Percentiles rank a stretch among this genome's conserved stretches.
Conservation (phyloP, 2,888 invertebrate species). For the Danaus chrysippus region DNA sequence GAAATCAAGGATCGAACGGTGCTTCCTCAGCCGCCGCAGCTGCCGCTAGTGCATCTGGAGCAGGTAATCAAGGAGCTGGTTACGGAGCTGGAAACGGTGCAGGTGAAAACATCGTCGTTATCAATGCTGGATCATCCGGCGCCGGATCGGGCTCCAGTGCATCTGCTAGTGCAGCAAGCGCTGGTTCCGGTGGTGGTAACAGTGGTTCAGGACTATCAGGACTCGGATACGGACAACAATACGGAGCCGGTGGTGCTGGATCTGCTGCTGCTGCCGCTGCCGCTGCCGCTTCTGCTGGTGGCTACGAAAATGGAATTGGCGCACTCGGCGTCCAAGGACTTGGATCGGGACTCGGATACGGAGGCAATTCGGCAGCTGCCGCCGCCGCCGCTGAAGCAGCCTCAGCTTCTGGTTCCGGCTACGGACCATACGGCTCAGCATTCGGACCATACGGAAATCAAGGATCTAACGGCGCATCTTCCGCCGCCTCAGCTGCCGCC, state of each 20-base stretch:
- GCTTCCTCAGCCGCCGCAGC: conserved; percentile 19
- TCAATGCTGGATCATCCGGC: conserved; percentile 10
- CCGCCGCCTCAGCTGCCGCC: conserved; percentile 13
- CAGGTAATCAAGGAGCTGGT: conserved; percentile 1
- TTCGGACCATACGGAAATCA: not conserved
- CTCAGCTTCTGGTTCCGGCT: not conserved
- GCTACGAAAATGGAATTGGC: not conserved
- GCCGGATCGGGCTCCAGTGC: conserved; percentile 14
- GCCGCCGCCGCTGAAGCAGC: conserved; percentile 9
- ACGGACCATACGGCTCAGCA: not conserved
- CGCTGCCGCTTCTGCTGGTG: not conserved
- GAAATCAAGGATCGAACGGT: too few relatives aligned
- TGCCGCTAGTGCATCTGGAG: conserved; percentile 14
- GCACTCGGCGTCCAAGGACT: not conserved
- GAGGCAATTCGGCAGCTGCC: too few relatives aligned
- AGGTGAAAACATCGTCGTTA: not conserved
- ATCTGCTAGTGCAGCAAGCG: conserved; percentile 12
- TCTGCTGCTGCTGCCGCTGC: conserved; percentile 8
- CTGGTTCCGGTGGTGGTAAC: conserved; percentile 2
- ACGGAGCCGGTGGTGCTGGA: not conserved
- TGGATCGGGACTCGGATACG: too few relatives aligned
- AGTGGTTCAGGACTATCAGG: conserved; percentile 1
- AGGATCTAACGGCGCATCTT: conserved; percentile 2
- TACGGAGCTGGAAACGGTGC: conserved; percentile 1
- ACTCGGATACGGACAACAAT: not conserved